Base-by-base conservation (phyloP, 2,888 invertebrate genomes). In the Drosophila rubida region DNA sequence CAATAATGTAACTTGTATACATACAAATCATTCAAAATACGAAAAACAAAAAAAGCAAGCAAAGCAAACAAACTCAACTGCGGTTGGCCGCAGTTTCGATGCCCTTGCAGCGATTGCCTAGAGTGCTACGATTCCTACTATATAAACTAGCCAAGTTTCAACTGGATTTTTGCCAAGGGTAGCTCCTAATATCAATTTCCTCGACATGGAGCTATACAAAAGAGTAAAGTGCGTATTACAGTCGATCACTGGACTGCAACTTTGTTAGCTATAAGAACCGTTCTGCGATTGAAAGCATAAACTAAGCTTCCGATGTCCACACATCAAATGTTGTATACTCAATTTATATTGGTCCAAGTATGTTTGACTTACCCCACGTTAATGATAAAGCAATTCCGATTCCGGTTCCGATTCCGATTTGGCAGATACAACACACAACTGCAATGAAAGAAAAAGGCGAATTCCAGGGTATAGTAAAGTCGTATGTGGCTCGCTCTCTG, bases 1-100 rank as follows among this genome's bases (percentile, higher is more conserved):
- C 55, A 42, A 63, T 45, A 62, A 54, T 55, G 45, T 49, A 46
- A 55, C 42, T 51, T 55, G 53, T 57, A 62, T 68, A 66, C 41
- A 48, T 50, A 67, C n/a, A 19, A 19, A 71, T 44, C 71, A n/a
- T n/a, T 49, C 30, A 4, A 11, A 30, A 32, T 4, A 32, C 1
- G 1, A n/a, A 11, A 32, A 32, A 59, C 23, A 25, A 39, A 27
- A 25, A 27, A 46, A 14, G 27, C 11, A 51, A 16, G 23, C n/a
- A 32, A 48, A 16, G 19, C 41, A n/a, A n/a, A 19, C 8, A 3
- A 13, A 48, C 25, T 11, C 14, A 50, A 22, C 13, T 50, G 23
- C 49, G 49, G 37, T 22, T 23, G 4, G 13, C 37, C 49, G 49
- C 37, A 23, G 39, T 41, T 50, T 19, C n/a, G 11, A 27, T 11